Conservation (phyloP, 2,888 invertebrate species). For the Bugula neritina region DNA sequence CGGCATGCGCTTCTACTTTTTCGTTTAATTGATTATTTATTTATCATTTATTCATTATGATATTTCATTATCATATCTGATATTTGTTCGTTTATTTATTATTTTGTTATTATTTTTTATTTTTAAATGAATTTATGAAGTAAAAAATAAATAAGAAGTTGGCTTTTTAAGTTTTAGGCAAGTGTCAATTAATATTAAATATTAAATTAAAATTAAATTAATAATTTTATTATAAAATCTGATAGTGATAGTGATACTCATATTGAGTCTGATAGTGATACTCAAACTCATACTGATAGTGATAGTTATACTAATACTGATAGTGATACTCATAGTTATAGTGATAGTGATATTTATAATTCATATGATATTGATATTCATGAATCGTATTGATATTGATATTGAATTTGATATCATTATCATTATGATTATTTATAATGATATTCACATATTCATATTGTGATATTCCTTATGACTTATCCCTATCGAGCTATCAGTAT, state of each 20-base stretch:
- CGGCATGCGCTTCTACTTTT: too few relatives aligned
- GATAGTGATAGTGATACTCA: neutral
- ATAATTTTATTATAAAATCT: neutral
- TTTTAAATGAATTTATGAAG: neutral
- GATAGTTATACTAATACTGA: neutral
- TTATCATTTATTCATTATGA: too few relatives aligned
- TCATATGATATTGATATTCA: neutral
- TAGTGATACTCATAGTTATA: neutral
- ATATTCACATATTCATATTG: too few relatives aligned
- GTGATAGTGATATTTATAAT: neutral
- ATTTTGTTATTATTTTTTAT: too few relatives aligned
- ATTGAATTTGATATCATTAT: too few relatives aligned
- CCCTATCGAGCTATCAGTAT: too few relatives aligned
- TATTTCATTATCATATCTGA: too few relatives aligned
- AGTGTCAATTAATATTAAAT: neutral
- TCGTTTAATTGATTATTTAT: too few relatives aligned
- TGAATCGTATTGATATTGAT: too few relatives aligned
- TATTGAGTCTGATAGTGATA: neutral
- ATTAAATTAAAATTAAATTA: neutral
- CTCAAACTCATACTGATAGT: neutral
- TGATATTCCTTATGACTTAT: too few relatives aligned
- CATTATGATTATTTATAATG: too few relatives aligned
- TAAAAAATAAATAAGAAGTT: neutral
- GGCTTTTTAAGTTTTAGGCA: neutral
- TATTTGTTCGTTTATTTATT: too few relatives aligned